phyloP scores from a whole-genome alignment of 2,113 vertebrate species.

The Ceratotherium simum region DNA sequence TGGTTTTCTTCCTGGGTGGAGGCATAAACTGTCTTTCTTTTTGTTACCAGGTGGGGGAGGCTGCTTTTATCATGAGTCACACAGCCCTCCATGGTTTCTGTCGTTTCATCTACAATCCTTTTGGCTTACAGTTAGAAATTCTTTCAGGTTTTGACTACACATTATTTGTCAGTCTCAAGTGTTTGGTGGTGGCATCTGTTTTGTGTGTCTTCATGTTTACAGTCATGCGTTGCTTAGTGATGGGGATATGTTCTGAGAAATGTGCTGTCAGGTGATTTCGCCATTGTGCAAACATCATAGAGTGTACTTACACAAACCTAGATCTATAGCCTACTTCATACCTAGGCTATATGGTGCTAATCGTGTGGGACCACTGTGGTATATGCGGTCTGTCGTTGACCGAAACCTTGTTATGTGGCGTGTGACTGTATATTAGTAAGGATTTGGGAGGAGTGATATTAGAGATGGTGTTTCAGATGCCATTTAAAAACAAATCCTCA shows the following conservation, averaged over 20 bases:
- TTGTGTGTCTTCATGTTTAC: background rate
- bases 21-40: background rate
- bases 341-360: too few relatives aligned
- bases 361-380: too few relatives aligned
- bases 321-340: too few relatives aligned
- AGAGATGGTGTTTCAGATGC: background rate
- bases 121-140: background rate
- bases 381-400: too few relatives aligned
- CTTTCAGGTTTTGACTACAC: background rate
- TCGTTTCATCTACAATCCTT: background rate
- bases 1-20: background rate
- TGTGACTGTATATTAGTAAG: background rate
- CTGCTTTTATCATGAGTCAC: background rate
- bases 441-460: background rate
- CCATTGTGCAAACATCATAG: too few relatives aligned
- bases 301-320: too few relatives aligned
- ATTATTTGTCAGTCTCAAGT: background rate
- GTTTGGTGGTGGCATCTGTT: slow-evolving; percentile 38
- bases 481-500: background rate
- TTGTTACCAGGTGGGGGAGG: background rate
- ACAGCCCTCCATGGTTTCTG: background rate
- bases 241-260: too few relatives aligned
- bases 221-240: too few relatives aligned
- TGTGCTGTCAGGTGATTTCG: too few relatives aligned
- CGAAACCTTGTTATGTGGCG: too few relatives aligned